Evolutionary conservation across 2,888 invertebrate species (phyloP).

Genomic region (Ochropleura leucogaster): DNA sequence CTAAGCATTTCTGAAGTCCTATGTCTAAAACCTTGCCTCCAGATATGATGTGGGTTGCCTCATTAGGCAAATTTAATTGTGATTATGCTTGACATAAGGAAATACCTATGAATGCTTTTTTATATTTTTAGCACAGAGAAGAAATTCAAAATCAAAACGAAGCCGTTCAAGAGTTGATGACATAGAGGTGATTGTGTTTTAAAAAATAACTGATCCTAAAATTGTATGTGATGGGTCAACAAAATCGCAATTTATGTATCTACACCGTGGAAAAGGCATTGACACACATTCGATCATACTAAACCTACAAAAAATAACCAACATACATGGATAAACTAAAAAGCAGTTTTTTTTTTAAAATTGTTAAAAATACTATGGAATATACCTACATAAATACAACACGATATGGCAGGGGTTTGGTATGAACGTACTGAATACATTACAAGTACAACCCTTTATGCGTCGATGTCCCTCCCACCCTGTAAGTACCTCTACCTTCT

Average conservation of each 20-base stretch:
- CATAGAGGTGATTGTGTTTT: slow-evolving; percentile 49
- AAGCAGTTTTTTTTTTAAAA: no score
- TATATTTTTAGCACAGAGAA: slow-evolving; percentile 1
- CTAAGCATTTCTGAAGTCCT: background rate
- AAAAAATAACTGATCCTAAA: background rate
- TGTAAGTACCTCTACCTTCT: no score
- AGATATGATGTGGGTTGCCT: background rate
- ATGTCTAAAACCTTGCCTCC: background rate
- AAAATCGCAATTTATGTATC: background rate
- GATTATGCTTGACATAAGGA: background rate
- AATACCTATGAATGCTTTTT: background rate
- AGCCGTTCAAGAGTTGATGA: slow-evolving; percentile 75
- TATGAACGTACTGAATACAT: no score
- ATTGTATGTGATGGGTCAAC: background rate
- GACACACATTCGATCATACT: no score
- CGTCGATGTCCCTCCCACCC: no score
- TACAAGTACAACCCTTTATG: no score
- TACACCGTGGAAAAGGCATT: no score
- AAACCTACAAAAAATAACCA: no score
- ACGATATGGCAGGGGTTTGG: no score
- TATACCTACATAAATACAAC: no score
- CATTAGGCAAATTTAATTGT: background rate
- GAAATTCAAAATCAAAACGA: slow-evolving; percentile 71
- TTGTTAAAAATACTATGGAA: no score
- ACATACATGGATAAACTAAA: no score